phyloP scores from a whole-genome alignment of 2,113 vertebrate genomes.

The Xyliphius kryptos region DNA sequence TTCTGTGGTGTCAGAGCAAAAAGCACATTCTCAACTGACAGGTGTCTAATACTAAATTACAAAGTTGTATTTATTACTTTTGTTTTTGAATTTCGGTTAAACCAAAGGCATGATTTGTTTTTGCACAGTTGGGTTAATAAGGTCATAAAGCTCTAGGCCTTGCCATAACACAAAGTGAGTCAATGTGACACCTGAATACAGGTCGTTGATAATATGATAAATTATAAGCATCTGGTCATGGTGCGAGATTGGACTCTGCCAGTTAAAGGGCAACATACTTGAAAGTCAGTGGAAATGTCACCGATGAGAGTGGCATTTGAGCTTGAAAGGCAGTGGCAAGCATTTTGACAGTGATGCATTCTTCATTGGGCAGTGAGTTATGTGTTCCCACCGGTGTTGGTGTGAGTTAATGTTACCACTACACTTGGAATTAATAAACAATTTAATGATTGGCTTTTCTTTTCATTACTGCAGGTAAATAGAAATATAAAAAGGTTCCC shows the following conservation, averaged over 20 bases:
- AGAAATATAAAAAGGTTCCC: too few relatives aligned
- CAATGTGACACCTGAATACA: constrained; percentile 5
- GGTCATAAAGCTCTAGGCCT: constrained; percentile 1
- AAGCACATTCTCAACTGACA: background rate
- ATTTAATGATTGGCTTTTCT: background rate
- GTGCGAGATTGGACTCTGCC: constrained; percentile 19
- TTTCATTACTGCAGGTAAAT: too few relatives aligned
- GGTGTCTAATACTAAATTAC: background rate
- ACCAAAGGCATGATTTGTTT: constrained; percentile 3
- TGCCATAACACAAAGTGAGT: background rate
- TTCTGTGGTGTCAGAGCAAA: constrained; percentile 3
- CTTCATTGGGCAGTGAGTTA: constrained; percentile 32
- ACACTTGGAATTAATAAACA: constrained; percentile 19
- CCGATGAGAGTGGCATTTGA: constrained; percentile 39
- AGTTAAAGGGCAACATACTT: constrained; percentile 39
- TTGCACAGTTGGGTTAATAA: constrained; percentile 16
- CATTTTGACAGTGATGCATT: constrained; percentile 45
- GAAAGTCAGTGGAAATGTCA: constrained; percentile 50
- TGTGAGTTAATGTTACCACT: constrained; percentile 17
- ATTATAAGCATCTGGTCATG: constrained; percentile 36
- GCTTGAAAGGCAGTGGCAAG: constrained; percentile 25
- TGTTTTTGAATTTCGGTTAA: background rate
- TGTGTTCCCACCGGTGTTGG: constrained; percentile 4
- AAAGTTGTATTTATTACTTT: background rate
- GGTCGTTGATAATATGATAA: constrained; percentile 27